Base-by-base conservation (phyloP, 2,888 invertebrate genomes). In the Philereme transversata region DNA sequence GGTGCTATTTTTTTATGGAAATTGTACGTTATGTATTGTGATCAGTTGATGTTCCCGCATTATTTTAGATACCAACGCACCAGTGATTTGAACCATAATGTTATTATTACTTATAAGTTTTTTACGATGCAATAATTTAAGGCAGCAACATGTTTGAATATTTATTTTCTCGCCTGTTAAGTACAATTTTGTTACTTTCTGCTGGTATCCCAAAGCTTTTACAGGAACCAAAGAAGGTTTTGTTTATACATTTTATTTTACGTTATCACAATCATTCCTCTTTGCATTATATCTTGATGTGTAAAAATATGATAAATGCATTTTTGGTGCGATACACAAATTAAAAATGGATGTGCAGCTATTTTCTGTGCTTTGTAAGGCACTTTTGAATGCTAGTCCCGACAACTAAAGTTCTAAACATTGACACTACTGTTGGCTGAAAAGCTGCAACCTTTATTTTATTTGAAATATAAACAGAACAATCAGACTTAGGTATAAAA, bases 1-100 rank as follows among this genome's bases (percentile, higher is more conserved):
- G 91, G 90, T 91, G 90, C 91, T 91, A 91, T 89, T 89, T 86
- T 22, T 87, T 71, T 67, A 73, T 72, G 68, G 73, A 81, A 74
- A 75, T 74, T 76, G 78, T 78, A 79, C 81, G 74, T 82, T 79
- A 77, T 81, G 78, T 78, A 77, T 77, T 72, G 67, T 73, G 73
- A 72, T 77, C 67, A 72, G 68, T 72, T 75, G 46, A 67, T 74
- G 67, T 73, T 65, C 51, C 75, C 67, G 65, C 72, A 69, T 71
- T 65, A 64, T 71, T 59, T 69, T 69, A 52, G 55, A 63, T 62
- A 65, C 60, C 56, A 67, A 77, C 75, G 88, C 88, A 87, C 87
- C 84, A 83, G 87, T 77, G 88, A 87, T 87, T 88, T 89, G 87
- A 87, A 74, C 69, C 76, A 70, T 68, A 67, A 43, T 59, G 56